These are phyloP conservation scores for Altica lythri DNA, from an alignment of 2,888 invertebrate genomes.

Conservation along the genomic window DNA sequence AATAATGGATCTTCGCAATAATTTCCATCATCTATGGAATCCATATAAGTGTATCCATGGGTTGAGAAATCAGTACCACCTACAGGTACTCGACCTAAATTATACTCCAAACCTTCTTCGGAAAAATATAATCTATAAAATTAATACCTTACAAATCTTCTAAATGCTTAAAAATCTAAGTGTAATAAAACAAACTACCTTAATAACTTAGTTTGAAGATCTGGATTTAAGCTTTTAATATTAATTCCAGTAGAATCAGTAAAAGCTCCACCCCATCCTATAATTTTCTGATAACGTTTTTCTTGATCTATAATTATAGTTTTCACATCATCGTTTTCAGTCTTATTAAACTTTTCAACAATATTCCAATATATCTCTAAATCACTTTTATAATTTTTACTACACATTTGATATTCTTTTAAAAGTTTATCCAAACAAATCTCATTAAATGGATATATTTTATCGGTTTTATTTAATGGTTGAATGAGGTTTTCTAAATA, in stretches of 20 bases:
- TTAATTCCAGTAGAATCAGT: constrained; percentile 70
- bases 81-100: constrained; percentile 79
- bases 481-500: too few species aligned
- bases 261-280: constrained; percentile 85
- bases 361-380: background rate
- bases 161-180: background rate
- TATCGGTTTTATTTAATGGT: too few species aligned
- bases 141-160: background rate
- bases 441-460: too few species aligned
- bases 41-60: constrained; percentile 78
- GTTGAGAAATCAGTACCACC: constrained; percentile 88
- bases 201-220: constrained; percentile 55
- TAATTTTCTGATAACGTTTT: constrained; percentile 65
- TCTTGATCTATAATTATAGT: constrained; percentile 3
- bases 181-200: constrained; percentile 55
- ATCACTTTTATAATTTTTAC: too few species aligned
- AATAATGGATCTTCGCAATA: constrained; percentile 59
- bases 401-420: background rate
- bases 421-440: background rate
- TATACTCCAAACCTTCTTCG: constrained; percentile 74
- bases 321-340: background rate
- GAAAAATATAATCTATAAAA: constrained; percentile 63
- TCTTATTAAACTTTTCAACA: background rate
- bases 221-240: constrained; percentile 64
- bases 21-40: constrained; percentile 30